A percentile compares a stretch with the other conserved stretches of the same genome.
Evolutionary conservation across 2,113 vertebrate genomes (phyloP).

Genomic region (Eublepharis macularius): DNA sequence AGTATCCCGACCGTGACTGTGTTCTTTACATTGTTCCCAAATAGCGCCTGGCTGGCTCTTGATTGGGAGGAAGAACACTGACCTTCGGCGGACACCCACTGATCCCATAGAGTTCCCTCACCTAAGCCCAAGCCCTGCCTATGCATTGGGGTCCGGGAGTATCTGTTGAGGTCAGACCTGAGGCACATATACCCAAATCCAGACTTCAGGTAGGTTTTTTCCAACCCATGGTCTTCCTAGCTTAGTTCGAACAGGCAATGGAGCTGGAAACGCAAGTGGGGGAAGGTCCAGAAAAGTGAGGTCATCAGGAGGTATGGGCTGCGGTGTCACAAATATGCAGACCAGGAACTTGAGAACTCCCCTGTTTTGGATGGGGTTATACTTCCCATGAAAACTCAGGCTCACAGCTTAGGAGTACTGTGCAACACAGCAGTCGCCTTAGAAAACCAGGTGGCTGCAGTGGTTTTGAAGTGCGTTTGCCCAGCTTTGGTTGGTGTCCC

Average conservation of each 20-base stretch:
- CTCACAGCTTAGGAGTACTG: no score
- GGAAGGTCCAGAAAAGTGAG: neutral
- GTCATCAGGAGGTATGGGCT: no score
- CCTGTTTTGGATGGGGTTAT: no score
- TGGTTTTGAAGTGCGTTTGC: no score
- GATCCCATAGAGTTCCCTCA: neutral
- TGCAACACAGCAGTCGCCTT: no score
- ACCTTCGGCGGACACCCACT: no score
- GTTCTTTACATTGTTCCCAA: neutral
- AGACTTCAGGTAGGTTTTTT: neutral
- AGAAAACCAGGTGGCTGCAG: no score
- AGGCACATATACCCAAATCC: neutral
- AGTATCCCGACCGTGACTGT: neutral
- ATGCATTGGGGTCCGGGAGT: neutral
- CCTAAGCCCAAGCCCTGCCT: neutral
- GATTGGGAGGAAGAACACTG: neutral
- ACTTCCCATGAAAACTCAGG: no score
- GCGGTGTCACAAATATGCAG: no score
- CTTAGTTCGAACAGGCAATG: neutral
- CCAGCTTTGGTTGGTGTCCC: no score
- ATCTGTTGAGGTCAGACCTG: neutral
- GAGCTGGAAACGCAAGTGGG: neutral
- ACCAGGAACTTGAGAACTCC: no score
- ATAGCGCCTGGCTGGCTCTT: neutral
- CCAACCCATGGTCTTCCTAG: neutral